These are phyloP conservation scores for Hydrocynus forskahlii DNA, from an alignment of 2,797 vertebrate species.

Conservation along the genomic window DNA sequence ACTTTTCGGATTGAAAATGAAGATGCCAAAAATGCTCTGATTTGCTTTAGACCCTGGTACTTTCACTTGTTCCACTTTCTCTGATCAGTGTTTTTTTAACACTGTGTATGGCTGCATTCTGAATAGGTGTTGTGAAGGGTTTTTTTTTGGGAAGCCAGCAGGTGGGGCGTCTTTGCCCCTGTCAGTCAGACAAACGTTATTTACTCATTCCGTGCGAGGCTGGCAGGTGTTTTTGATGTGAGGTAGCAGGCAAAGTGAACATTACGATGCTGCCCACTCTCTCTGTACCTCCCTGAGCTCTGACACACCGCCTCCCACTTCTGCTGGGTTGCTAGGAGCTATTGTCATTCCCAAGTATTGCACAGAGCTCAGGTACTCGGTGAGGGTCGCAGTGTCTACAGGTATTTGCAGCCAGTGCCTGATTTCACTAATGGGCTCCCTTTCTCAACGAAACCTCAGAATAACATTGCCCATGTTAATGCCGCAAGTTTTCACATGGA, in stretches of 20 bases:
- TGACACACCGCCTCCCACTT: constrained; percentile 57
- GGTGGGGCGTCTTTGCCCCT: background rate
- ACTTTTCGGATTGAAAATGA: background rate
- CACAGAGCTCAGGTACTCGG: constrained; percentile 32
- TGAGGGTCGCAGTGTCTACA: background rate
- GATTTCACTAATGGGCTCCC: constrained; percentile 1
- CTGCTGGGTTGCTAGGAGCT: constrained; percentile 53
- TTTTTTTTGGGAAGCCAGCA: background rate
- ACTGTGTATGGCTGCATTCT: constrained; percentile 15
- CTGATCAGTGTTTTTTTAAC: background rate
- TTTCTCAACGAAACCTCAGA: background rate
- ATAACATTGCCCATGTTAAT: background rate
- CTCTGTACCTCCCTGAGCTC: constrained; percentile 50
- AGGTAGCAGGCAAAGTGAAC: constrained; percentile 44
- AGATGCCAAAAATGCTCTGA: constrained; percentile 31
- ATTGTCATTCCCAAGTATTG: constrained; percentile 54
- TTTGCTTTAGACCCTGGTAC: background rate
- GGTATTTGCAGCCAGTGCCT: constrained; percentile 1
- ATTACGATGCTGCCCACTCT: constrained; percentile 40
- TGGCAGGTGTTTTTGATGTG: constrained; percentile 41
- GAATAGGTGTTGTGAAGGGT: background rate
- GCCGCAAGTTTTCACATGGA: background rate
- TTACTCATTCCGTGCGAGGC: constrained; percentile 7
- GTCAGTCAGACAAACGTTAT: constrained; percentile 5
- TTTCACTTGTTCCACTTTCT: background rate